Evolutionary conservation across 1,140 invertebrate species (phyloP), one percentile per base, ranked within the genome.

Genomic region (Drosophila varians): DNA sequence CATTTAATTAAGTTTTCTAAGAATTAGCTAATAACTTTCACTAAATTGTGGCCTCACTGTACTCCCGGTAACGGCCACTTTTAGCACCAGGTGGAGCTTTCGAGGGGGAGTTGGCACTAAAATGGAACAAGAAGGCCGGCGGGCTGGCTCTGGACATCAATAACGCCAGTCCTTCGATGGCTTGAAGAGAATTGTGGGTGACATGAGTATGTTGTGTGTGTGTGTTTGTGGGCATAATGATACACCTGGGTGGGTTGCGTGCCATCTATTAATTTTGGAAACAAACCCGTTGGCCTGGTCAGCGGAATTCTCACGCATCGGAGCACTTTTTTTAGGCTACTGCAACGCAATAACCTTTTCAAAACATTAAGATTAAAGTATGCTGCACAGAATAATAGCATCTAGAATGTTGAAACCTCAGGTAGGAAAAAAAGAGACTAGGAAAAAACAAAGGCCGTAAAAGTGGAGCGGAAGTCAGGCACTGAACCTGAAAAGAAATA

Each of bases 401-500:
- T 71, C 40, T 60, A 65, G 58, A 28, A 65, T 66, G 31, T 38
- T 47, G 26, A 26, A 61, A 47, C 7, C 18, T 19, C 54, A 57
- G 52, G 62, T 72, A 77, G 46, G 34, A 60, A 16, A 38, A 38
- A 16, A 38, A 38, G 12, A 16, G 9, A 31, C 28, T 38, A 6
- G 36, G 36, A 64, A 73, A n/a, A 74, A 84, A 72, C 73, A 83
- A 84, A 84, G 58, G 58, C 48, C 70, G 72, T 70, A 45, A 62
- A 83, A 75, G 70, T 83, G 64, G 79, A 83, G 77, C 79, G 79
- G 79, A 83, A 83, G 79, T 42, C 52, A 80, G 72, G 77, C 65
- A 77, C 55, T 83, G 78, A 84, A 83, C 79, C 79, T 78, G 80
- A 86, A 86, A 47, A 52, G 60, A 66, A 82, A 77, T 82, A 82